Conservation (phyloP, 2,113 vertebrate genomes). For the Microtus oregoni region DNA sequence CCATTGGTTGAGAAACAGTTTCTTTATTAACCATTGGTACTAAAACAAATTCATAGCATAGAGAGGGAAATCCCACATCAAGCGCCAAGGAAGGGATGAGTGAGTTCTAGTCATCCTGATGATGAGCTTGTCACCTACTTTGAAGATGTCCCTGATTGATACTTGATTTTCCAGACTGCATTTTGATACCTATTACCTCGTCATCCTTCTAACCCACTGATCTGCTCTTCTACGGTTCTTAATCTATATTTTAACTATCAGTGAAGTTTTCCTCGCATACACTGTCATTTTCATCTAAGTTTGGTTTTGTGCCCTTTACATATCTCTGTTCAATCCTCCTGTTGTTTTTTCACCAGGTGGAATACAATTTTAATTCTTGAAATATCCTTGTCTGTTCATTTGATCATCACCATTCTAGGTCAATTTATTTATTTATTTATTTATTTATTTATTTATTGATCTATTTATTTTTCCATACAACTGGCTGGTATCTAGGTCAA, state of each 20-base stretch:
- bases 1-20: no score
- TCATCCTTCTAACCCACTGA: not conserved
- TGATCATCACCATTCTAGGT: not conserved
- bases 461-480: no score
- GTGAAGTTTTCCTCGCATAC: not conserved
- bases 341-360: not conserved
- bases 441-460: no score
- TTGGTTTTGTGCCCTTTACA: not conserved
- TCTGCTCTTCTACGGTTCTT: no score
- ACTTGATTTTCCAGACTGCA: not conserved
- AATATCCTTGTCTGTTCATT: not conserved
- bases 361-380: not conserved
- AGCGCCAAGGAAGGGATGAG: no score
- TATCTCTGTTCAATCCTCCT: not conserved
- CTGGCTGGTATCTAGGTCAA: not conserved
- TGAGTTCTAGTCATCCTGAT: no score
- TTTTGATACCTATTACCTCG: not conserved
- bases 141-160: not conserved
- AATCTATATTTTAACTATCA: no score
- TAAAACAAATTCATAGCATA: no score
- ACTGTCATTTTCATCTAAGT: not conserved
- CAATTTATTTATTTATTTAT: not conserved
- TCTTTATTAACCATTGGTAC: no score
- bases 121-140: no score
- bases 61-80: accelerated